Percentiles rank a stretch among this genome's conserved stretches.
phyloP scores from a whole-genome alignment of 1,140 invertebrate genomes.

The Nebria ingens region DNA sequence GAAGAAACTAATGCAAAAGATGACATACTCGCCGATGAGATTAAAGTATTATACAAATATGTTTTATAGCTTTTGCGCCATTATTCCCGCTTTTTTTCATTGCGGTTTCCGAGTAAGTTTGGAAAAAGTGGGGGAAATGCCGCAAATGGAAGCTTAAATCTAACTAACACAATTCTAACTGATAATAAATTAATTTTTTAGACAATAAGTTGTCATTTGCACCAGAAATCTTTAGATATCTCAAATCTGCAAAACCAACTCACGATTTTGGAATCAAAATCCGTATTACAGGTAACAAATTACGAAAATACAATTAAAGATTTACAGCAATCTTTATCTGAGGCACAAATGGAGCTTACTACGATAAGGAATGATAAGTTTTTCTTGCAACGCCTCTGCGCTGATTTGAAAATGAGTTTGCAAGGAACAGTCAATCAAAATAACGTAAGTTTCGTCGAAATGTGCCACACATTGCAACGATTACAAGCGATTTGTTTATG shows the following conservation, averaged over 20 bases:
- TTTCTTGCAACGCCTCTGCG: conserved; percentile 1
- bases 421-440: conserved; percentile 2
- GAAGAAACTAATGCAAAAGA: not conserved
- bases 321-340: not conserved
- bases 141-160: too few relatives aligned
- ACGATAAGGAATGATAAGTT: not conserved
- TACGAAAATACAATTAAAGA: not conserved
- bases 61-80: too few relatives aligned
- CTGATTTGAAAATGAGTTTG: conserved; percentile 4
- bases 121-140: too few relatives aligned
- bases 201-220: not conserved
- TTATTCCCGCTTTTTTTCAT: too few relatives aligned
- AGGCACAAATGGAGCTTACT: not conserved
- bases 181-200: not conserved
- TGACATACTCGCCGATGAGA: not conserved
- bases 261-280: not conserved
- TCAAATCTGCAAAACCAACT: not conserved
- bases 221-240: not conserved
- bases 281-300: not conserved
- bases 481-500: too few relatives aligned
- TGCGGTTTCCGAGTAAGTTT: too few relatives aligned
- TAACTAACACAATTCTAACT: too few relatives aligned
- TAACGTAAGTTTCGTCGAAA: not conserved
- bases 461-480: too few relatives aligned
- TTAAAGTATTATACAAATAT: too few relatives aligned